Base-by-base conservation (phyloP, 2,113 vertebrate species). In the Scatophagus argus region DNA sequence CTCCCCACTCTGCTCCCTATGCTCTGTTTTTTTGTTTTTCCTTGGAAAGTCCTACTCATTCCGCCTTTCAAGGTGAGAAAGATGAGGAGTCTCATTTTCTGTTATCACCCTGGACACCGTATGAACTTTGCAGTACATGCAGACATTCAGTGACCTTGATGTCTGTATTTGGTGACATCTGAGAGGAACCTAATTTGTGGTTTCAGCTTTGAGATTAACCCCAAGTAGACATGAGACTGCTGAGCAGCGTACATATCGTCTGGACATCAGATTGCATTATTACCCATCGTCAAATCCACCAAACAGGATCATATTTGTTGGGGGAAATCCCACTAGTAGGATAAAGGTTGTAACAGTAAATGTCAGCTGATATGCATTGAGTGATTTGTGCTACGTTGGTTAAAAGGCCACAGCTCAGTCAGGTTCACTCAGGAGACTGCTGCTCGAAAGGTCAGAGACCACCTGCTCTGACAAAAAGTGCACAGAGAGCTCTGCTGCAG, bases 401-500 rank as follows among this genome's bases (percentile, higher is more conserved):
- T 79, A 25, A 83, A 82, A 88, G 77, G 87, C 71, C 77, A 64
- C 71, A 55, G 63, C 61, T 75, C 60, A 62, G 65, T 56, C 65
- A 49, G 56, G 44, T 49, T 73, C 31, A 34, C 44, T 54, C 55
- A 55, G 38, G 47, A 73, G 78, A 54, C 64, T 16, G 13, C 65
- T 64, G 17, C 49, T 70, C 60, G 14, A 82, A 86, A 88, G 83
- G 81, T 89, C 74, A 87, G 66, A 76, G 56, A 76, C 64, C 68
- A 80, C 38, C 79, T 76, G 71, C 74, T 73, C 56, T 29, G 56
- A 55, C 49, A 51, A 61, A 82, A 59, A 59, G 44, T 78, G 56
- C 73, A 65, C 16, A 29, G 16, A 49, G 46, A 27, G 66, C 49
- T 46, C 6, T 7, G 38, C 77, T 60, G 49, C 76, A 68, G 66